Conservation (phyloP, 1,140 invertebrate genomes). For the Argopecten irradians region DNA sequence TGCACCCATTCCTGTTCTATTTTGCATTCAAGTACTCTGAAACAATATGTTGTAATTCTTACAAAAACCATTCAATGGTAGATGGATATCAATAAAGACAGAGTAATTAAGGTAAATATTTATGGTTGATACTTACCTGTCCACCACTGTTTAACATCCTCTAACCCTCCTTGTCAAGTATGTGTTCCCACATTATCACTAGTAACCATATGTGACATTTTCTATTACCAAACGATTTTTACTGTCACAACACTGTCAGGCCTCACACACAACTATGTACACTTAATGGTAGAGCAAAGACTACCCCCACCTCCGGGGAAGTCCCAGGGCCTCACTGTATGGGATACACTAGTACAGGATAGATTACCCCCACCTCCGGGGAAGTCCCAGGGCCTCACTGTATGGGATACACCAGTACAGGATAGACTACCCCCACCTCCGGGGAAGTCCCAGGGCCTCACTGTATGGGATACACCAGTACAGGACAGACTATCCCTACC, state of each 20-base stretch:
- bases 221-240: neutral
- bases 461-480: neutral
- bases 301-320: neutral
- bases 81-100: no score
- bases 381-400: neutral
- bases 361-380: no score
- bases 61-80: no score
- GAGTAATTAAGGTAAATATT: no score
- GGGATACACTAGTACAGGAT: neutral
- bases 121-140: neutral
- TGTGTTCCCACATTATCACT: neutral
- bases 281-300: neutral
- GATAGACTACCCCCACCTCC: no score
- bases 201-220: neutral
- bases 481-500: no score
- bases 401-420: neutral
- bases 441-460: neutral
- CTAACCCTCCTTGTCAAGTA: neutral
- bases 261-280: neutral
- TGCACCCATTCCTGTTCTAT: no score
- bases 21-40: neutral
- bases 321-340: neutral
- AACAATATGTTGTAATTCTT: neutral
- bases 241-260: constrained; percentile 5
- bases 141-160: neutral